Evolutionary conservation across 2,888 invertebrate species (phyloP).

Genomic region (Cheilosia urbana): DNA sequence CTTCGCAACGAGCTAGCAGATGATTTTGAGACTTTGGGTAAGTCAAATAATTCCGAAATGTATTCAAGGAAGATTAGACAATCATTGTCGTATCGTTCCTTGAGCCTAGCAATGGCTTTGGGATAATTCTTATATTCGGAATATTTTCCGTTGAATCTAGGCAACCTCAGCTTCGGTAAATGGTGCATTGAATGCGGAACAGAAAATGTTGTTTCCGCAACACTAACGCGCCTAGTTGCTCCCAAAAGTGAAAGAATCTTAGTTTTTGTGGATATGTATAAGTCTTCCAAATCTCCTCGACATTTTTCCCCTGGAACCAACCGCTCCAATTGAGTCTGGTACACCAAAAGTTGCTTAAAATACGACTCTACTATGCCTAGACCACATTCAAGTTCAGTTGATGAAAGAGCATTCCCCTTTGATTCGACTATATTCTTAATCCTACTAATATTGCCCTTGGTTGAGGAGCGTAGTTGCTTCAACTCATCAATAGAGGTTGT

Average conservation of each 20-base stretch:
- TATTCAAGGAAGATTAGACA: slow-evolving; percentile 30
- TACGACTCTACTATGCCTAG: too few relatives aligned
- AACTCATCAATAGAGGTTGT: too few relatives aligned
- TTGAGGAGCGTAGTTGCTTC: too few relatives aligned
- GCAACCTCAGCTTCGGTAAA: too few relatives aligned
- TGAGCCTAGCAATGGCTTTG: slow-evolving; percentile 21
- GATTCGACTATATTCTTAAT: too few relatives aligned
- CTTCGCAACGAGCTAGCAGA: neutral
- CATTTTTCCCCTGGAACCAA: neutral
- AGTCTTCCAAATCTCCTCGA: slow-evolving; percentile 29
- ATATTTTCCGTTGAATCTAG: slow-evolving; percentile 39
- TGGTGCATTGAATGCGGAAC: neutral
- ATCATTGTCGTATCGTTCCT: slow-evolving; percentile 43
- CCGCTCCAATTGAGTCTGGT: slow-evolving; percentile 16
- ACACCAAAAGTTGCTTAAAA: too few relatives aligned
- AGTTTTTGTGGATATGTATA: slow-evolving; percentile 10
- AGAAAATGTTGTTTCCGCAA: neutral
- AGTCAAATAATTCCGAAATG: slow-evolving; percentile 4
- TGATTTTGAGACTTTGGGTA: slow-evolving; percentile 12
- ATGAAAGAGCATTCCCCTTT: too few relatives aligned
- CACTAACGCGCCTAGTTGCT: neutral
- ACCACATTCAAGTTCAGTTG: too few relatives aligned
- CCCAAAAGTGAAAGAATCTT: slow-evolving; percentile 11
- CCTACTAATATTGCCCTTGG: too few relatives aligned
- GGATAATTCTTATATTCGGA: slow-evolving; percentile 42